Conservation (phyloP, 1,140 invertebrate species). For the Papilio aristodemus region DNA sequence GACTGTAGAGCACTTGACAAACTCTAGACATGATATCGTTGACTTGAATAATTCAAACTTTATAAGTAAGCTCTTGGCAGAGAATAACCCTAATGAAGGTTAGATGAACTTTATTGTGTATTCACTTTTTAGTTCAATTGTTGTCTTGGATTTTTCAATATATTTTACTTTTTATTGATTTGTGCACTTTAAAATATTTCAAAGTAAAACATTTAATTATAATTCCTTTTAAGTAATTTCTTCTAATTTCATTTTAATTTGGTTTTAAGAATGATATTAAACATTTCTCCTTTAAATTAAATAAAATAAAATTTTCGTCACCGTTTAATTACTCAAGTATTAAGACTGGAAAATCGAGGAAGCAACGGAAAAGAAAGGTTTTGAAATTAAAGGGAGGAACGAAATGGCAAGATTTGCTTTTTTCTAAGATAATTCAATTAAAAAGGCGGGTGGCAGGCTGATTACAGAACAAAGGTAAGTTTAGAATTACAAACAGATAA, state of each 20-base stretch:
- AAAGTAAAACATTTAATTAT: too few species aligned
- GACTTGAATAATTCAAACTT: slow-evolving; percentile 2
- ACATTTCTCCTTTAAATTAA: too few species aligned
- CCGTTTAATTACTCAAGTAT: neutral
- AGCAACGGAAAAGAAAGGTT: neutral
- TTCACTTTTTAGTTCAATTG: too few species aligned
- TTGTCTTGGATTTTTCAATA: too few species aligned
- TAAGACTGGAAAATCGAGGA: neutral
- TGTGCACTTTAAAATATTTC: too few species aligned
- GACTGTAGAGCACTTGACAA: neutral
- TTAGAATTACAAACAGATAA: neutral
- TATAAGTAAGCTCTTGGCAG: neutral
- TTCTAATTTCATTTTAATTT: too few species aligned
- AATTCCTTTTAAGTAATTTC: too few species aligned
- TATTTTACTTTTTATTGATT: too few species aligned
- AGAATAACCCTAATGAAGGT: too few species aligned
- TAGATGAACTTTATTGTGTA: too few species aligned
- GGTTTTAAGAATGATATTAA: neutral
- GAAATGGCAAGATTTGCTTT: neutral
- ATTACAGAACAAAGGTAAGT: neutral
- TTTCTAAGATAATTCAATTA: slow-evolving; percentile 1
- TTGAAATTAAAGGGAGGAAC: neutral
- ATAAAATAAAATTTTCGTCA: too few species aligned
- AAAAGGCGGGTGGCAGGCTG: neutral
- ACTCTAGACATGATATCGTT: neutral